Conservation (phyloP, 2,888 invertebrate species). For the Ctenicera cuprea region DNA sequence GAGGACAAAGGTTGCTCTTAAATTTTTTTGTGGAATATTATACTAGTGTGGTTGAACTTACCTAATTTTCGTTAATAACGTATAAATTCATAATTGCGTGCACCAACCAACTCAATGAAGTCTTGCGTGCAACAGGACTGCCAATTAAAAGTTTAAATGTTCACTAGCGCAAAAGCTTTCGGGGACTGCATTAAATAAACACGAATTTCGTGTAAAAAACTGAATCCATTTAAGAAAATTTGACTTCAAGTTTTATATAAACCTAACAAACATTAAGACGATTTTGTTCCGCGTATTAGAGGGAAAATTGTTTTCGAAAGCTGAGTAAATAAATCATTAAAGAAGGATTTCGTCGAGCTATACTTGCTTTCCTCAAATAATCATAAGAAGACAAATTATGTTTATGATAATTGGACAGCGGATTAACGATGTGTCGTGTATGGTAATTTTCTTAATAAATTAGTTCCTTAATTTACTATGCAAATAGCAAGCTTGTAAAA, state of each 20-base stretch:
- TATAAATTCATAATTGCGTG: constrained; percentile 55
- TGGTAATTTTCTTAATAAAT: constrained; percentile 34
- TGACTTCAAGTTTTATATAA: constrained; percentile 29
- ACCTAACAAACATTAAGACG: constrained; percentile 31
- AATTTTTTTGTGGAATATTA: too few relatives aligned
- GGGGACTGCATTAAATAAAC: constrained; percentile 56
- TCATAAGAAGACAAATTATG: constrained; percentile 28
- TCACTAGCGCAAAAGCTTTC: constrained; percentile 46
- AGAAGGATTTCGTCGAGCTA: constrained; percentile 20
- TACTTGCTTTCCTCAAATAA: background rate
- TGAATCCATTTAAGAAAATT: constrained; percentile 26
- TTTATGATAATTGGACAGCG: constrained; percentile 27
- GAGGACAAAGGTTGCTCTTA: too few relatives aligned
- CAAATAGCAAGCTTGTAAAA: constrained; percentile 44
- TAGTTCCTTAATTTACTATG: constrained; percentile 32
- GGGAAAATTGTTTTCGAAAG: constrained; percentile 39
- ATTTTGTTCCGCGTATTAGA: constrained; percentile 19
- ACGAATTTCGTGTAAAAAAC: constrained; percentile 46
- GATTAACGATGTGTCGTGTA: constrained; percentile 32
- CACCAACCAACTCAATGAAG: constrained; percentile 53
- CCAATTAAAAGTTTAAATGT: constrained; percentile 64
- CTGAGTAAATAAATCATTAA: constrained; percentile 38
- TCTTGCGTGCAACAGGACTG: constrained; percentile 56
- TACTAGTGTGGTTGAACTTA: background rate
- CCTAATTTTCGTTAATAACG: constrained; percentile 38